phyloP scores from a whole-genome alignment of 2,113 vertebrate species.

The Xiphias gladius region DNA sequence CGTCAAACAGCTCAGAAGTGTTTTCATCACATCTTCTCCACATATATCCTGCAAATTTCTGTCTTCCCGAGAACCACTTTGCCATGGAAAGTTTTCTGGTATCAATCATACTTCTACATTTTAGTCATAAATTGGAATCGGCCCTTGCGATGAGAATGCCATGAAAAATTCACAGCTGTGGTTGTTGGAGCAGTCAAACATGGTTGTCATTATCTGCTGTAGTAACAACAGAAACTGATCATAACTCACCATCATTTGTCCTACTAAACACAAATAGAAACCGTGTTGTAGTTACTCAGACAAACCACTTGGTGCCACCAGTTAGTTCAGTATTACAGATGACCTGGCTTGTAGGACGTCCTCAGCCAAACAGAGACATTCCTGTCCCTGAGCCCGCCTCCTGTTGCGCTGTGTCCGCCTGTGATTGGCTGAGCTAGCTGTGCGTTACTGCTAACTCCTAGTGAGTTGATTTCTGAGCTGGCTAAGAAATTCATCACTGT shows the following conservation, averaged over 20 bases:
- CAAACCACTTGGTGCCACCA: conserved; percentile 50
- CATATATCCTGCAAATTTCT: background rate
- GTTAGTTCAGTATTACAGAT: background rate
- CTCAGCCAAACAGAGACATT: background rate
- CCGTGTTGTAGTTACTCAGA: conserved; percentile 22
- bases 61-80: background rate
- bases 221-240: background rate
- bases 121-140: background rate
- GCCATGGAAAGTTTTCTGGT: background rate
- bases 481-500: background rate
- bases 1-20: background rate
- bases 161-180: too few species aligned
- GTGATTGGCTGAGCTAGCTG: conserved; percentile 47
- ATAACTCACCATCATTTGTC: background rate
- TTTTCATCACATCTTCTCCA: background rate
- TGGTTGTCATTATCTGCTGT: background rate
- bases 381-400: conserved; percentile 21
- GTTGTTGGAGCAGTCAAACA: too few species aligned
- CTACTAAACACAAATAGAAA: background rate
- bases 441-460: background rate
- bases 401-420: conserved; percentile 52
- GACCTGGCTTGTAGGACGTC: background rate
- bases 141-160: too few species aligned
- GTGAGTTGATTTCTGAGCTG: conserved; percentile 1
- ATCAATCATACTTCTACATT: background rate